Evolutionary conservation across 2,888 invertebrate genomes (phyloP), one percentile per base, ranked within the genome.

Genomic region (Myathropa florea): DNA sequence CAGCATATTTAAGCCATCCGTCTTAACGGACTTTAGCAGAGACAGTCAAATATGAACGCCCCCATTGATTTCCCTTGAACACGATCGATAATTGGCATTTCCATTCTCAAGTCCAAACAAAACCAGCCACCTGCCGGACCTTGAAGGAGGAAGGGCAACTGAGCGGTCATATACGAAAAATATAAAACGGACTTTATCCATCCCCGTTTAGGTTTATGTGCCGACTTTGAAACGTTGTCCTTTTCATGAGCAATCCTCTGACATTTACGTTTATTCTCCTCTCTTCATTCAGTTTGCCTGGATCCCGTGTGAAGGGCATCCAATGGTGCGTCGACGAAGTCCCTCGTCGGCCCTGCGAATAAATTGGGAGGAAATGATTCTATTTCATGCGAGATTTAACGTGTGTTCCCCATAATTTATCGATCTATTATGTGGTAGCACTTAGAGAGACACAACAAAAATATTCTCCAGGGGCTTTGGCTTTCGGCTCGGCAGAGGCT

Each of bases 371-470:
- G 91, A 92, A 92, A 91, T 91, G 91, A 91, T 92, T 90, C 90
- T 89, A 91, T 92, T 92, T 92, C 89, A 92, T 91, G 92, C 89
- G 90, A 91, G 90, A 92, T 92, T 92, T 90, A 92, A 91, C 92
- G 90, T 91, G 89, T 92, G 91, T 90, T 82, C 89, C 90, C 91
- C 90, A 91, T 91, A 91, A 91, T 91, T 91, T 91, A 92, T 92
- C 91, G 92, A 92, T 92, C 91, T 91, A 91, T 91, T 90, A 90
- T 91, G 90, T 90, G 90, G 90, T 36, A 82, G 73, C 82, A 86
- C 82, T 77, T 82, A 65, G 82, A 72, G 68, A 75, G 82, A 57
- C 67, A 78, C 24, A 30, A 65, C 65, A 63, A 64, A 64, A 71
- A 59, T 61, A n/a, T 57, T 71, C 57, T 64, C 55, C 36, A 14